Base-by-base conservation (phyloP, 2,113 vertebrate genomes). In the Channa maculata region DNA sequence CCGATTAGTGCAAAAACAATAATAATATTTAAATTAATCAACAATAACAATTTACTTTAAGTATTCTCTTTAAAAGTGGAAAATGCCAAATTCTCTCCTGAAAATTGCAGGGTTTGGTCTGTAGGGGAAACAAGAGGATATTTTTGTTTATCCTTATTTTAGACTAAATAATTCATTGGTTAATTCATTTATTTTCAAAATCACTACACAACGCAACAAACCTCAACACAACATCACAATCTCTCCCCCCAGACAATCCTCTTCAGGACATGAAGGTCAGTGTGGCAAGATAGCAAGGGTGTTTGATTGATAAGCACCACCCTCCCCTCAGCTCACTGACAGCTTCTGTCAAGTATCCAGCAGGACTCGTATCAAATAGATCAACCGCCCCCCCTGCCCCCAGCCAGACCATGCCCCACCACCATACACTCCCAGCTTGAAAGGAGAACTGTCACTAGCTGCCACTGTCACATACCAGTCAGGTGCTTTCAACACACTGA, bases 241-340 rank as follows among this genome's bases (percentile, higher is more conserved):
- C 78, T 60, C 60, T 62, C 69, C 81, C 59, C 50, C 64, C 55
- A 38, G 65, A 45, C 65, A 24, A 36, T 63, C 71, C 52, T 48
- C 61, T 75, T 75, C 54, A 74, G 92, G 92, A 94, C 90, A 82
- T 94, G 94, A 95, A 83, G 92, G 96, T 93, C 95, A 94, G 93
- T 83, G 89, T 91, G 93, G 93, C 94, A 95, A 24, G 94, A 95
- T 90, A 93, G 88, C 72, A 84, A 58, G 88, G 72, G 89, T 82
- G 85, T 92, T 93, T 94, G 93, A 95, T 94, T 89, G 93, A 94
- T 96, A 96, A 91, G 92, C 88, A 90, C 92, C 94, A 93, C 93
- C 94, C 89, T 75, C 75, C 80, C 69, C 74, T 73, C 49, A 37
- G 74, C 87, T 84, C 83, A 89, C 90, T 84, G 91, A 94, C 91